Evolutionary conservation across 2,888 invertebrate genomes (phyloP), one percentile per base, ranked within the genome.

Genomic region (Leptinotarsa juncta): DNA sequence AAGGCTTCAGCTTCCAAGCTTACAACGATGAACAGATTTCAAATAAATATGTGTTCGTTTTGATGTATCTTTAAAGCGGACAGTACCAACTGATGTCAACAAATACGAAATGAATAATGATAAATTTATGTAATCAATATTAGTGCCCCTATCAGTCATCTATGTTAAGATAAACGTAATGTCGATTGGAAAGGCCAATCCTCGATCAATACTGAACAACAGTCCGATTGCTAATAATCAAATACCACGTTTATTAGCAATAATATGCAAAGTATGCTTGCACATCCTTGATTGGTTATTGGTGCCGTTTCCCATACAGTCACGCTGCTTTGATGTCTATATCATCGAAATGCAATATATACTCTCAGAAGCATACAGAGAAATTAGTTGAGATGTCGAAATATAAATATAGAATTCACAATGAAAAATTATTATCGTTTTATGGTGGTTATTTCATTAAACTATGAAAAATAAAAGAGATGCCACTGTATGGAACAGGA

Each of bases 111-210:
- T 67, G 62, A 74, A 50, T 62, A 71, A 60, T 67, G 71, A 62
- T 68, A 57, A 71, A 71, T 71, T 67, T 20, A 62, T 67, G 67
- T 71, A 74, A 71, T 74, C 71, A 74, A 68, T 60, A 62, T 62
- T 62, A 42, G n/a, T 42, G 10, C 32, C n/a, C 10, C 10, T n/a
- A 62, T 32, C 74, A 68, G 67, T 71, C 62, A 62, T 53, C 67
- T 26, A 53, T 67, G 70, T 74, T 65, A 69, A 73, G 73, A 73
- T 73, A 67, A 53, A 70, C 57, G 50, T 66, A 51, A 48, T 55
- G 57, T 23, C 18, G 20, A 20, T 50, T 69, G 66, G 69, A 74
- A 74, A 65, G 18, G 67, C 60, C 67, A 73, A 73, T 69, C 53
- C 62, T 7, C 26, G 65, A 15, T 68, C 42, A 51, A 69, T 53